phyloP scores from a whole-genome alignment of 2,888 invertebrate genomes.

The Stenoptilia bipunctidactyla region DNA sequence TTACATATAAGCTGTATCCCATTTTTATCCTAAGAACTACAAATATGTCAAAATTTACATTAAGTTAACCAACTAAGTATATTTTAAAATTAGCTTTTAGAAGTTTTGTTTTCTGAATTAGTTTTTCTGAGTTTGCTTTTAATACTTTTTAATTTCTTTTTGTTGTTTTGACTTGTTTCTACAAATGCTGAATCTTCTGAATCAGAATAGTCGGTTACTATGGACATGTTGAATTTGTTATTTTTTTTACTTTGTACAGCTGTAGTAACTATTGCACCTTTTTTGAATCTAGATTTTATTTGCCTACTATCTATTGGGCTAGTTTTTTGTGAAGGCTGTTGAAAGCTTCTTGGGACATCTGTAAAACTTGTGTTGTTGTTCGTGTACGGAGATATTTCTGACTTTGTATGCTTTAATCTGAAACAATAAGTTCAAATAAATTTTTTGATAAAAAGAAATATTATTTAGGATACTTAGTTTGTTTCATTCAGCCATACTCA shows the following conservation, averaged over 20 bases:
- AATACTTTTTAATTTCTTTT: slow-evolving; percentile 51
- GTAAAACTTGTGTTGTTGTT: slow-evolving; percentile 57
- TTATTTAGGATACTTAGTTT: too few relatives aligned
- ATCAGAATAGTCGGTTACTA: slow-evolving; percentile 50
- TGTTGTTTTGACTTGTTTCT: slow-evolving; percentile 45
- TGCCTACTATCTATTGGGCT: slow-evolving; percentile 31
- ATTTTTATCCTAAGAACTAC: too few relatives aligned
- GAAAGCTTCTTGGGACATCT: slow-evolving; percentile 48
- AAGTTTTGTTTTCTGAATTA: slow-evolving; percentile 30
- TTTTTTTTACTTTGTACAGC: slow-evolving; percentile 59
- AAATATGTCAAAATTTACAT: too few relatives aligned
- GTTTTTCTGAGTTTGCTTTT: slow-evolving; percentile 40
- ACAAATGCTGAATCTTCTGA: slow-evolving; percentile 45
- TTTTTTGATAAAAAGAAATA: too few relatives aligned
- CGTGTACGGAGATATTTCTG: slow-evolving; percentile 40
- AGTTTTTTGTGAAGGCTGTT: slow-evolving; percentile 26
- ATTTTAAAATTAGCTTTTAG: slow-evolving; percentile 31
- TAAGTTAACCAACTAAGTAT: too few relatives aligned
- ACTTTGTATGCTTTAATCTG: slow-evolving; percentile 56
- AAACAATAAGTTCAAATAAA: too few relatives aligned
- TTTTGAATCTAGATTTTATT: slow-evolving; percentile 66
- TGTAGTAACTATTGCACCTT: slow-evolving; percentile 72
- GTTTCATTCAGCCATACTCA: too few relatives aligned
- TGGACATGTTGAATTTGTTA: slow-evolving; percentile 24
- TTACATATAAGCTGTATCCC: too few relatives aligned